Conservation (phyloP, 2,888 invertebrate genomes). For the Polydrusus pterygomalis region DNA sequence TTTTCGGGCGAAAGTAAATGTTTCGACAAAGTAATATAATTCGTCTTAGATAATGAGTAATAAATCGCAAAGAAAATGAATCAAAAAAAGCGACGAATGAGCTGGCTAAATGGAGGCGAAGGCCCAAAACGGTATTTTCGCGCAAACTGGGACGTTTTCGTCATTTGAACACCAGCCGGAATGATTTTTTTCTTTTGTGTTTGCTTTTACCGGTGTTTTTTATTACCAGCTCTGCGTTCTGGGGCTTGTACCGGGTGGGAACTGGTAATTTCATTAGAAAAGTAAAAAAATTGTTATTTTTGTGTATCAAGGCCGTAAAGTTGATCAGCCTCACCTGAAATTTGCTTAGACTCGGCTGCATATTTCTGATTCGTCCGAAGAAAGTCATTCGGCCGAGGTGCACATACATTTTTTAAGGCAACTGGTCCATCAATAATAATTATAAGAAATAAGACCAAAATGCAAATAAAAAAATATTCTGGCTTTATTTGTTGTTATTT, state of each 20-base stretch:
- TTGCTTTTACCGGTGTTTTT: constrained; percentile 42
- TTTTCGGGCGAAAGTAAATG: constrained; percentile 59
- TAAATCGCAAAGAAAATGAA: constrained; percentile 64
- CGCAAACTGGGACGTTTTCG: constrained; percentile 43
- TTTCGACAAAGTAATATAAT: constrained; percentile 62
- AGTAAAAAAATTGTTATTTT: too few species aligned
- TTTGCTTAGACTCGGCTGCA: too few species aligned
- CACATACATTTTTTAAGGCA: too few species aligned
- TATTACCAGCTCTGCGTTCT: constrained; percentile 41
- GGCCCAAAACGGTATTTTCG: constrained; percentile 50
- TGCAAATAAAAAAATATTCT: too few species aligned
- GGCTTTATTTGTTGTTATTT: too few species aligned
- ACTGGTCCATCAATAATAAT: too few species aligned
- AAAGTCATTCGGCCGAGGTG: too few species aligned
- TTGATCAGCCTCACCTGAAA: too few species aligned
- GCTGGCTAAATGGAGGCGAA: constrained; percentile 43
- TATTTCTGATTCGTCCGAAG: too few species aligned
- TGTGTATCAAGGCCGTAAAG: too few species aligned
- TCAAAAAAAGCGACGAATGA: constrained; percentile 57
- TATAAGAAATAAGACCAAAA: too few species aligned
- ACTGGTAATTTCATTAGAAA: neutral
- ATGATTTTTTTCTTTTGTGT: constrained; percentile 48
- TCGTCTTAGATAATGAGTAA: constrained; percentile 63
- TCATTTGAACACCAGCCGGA: constrained; percentile 42
- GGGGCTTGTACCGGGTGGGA: constrained; percentile 32